phyloP scores from a whole-genome alignment of 2,797 vertebrate species.

The Hypotaenidia philippensis region DNA sequence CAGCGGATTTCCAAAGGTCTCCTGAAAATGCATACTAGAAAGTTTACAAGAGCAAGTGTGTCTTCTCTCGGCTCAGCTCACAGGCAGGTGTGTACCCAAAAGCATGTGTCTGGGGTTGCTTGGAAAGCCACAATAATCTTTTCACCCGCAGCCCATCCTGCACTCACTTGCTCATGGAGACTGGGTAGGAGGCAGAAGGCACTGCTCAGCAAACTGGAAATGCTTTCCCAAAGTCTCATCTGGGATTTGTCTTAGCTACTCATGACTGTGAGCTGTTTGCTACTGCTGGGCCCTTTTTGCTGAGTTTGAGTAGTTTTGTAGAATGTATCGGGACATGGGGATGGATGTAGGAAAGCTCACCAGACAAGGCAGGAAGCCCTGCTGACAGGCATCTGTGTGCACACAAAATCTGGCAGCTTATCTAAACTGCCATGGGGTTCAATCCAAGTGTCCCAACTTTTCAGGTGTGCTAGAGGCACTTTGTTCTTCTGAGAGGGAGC shows the following conservation, averaged over 20 bases:
- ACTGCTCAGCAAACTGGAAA: background rate
- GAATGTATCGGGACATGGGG: background rate
- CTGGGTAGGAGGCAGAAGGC: background rate
- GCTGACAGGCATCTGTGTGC: background rate
- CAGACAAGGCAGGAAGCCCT: background rate
- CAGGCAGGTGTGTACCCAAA: background rate
- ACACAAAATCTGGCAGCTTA: background rate
- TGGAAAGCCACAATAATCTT: background rate
- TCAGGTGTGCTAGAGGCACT: background rate
- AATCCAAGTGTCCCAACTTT: background rate
- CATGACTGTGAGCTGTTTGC: background rate
- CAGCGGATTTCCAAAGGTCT: slow-evolving; percentile 4
- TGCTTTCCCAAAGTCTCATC: background rate
- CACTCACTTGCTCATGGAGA: background rate
- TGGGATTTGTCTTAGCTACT: background rate
- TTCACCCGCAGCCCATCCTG: background rate
- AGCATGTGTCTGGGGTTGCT: background rate
- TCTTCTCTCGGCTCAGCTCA: background rate
- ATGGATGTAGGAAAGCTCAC: background rate
- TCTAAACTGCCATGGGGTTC: background rate
- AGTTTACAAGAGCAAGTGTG: background rate
- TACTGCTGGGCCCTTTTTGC: background rate
- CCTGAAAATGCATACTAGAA: background rate
- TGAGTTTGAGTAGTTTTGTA: background rate
- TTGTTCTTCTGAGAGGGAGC: background rate